Base-by-base conservation (phyloP, 2,797 vertebrate genomes). In the Catamblyrhynchus diadema region DNA sequence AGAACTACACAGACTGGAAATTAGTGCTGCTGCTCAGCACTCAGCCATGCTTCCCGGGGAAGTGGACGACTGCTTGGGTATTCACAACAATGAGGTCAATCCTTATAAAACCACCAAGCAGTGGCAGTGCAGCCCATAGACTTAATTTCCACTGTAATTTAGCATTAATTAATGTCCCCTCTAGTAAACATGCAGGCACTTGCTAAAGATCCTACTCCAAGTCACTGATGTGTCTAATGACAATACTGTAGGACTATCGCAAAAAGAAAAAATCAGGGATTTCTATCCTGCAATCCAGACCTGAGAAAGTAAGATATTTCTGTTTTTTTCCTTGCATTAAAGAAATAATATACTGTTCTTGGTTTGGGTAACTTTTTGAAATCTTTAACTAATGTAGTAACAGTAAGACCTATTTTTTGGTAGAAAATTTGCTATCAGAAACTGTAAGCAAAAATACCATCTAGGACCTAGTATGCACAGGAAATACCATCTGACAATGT, bases 81-180 rank as follows among this genome's bases (percentile, higher is more conserved):
- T 72, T 81, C 61, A 44, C 37, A 3, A 4, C 72, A 92, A 69
- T 10, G 66, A 86, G 88, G 90, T 74, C 88, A 93, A 82, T 82
- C 56, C 39, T 32, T 91, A 84, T 2, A 74, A 88, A 96, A 93
- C 50, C 60, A 86, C 81, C 53, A 70, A 28, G 48, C 54, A 88
- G 61, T 39, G 80, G 67, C 0, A 0, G 57, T 67, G 66, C 44
- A 90, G 90, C 42, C 5, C 14, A 90, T 37, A 94, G 67, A 65
- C 66, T 91, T 91, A 71, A 92, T 71, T 96, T 80, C 65, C 86
- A 60, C n/a, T 67, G 57, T 88, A 94, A 96, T 80, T 94, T 45
- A 85, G 56, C 67, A 87, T 88, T 95, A 95, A 92, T 93, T 95
- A 91, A 94, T 35, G 61, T 75, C 45, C 81, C 51, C 48, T 78